Evolutionary conservation across 2,113 vertebrate species (phyloP).

Genomic region (Papio anubis): DNA sequence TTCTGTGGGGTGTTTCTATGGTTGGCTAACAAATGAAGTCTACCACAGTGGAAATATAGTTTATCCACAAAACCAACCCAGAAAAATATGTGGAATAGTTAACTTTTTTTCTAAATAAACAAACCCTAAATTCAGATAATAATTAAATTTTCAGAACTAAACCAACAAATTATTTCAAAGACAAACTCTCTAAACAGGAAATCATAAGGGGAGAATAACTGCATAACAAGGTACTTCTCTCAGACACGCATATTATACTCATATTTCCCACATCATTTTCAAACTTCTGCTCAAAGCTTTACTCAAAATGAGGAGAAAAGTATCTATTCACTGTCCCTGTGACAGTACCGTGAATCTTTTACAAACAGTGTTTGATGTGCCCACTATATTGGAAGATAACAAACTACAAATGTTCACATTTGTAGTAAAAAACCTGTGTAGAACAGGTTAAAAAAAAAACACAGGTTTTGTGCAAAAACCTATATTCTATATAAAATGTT

Average conservation of each 20-base stretch:
- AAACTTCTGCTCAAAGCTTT: conserved; percentile 37
- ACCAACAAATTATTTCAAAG: conserved; percentile 44
- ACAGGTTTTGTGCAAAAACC: neutral
- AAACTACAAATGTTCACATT: neutral
- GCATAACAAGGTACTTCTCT: neutral
- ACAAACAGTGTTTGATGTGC: neutral
- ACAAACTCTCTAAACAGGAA: conserved; percentile 26
- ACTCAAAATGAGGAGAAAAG: neutral
- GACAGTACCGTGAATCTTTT: neutral
- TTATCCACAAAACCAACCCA: conserved; percentile 51
- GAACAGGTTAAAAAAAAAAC: too few relatives aligned
- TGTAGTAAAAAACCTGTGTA: too few relatives aligned
- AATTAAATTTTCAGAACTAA: conserved; percentile 45
- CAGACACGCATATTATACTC: neutral
- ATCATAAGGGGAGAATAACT: neutral
- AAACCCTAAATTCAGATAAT: conserved; percentile 1
- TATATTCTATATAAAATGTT: neutral
- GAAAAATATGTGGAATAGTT: conserved; percentile 44
- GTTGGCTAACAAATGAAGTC: neutral
- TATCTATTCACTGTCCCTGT: neutral
- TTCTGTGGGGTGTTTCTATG: neutral
- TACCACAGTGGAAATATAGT: conserved; percentile 19
- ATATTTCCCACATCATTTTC: neutral
- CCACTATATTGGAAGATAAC: neutral
- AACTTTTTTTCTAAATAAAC: conserved; percentile 51